Base-by-base conservation (phyloP, 2,888 invertebrate species). In the Andrena hattorfiana region DNA sequence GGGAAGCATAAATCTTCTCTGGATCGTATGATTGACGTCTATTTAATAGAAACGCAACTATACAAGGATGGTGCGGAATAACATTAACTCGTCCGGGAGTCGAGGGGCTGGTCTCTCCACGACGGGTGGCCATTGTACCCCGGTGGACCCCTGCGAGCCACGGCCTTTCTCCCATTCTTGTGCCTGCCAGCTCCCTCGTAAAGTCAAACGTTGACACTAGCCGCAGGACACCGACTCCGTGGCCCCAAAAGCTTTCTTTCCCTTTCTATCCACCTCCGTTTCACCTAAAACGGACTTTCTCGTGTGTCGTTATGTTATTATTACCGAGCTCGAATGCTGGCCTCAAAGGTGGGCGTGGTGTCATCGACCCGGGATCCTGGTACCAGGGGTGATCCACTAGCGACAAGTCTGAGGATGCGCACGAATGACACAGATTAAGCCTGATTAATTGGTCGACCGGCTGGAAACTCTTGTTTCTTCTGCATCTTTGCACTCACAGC, bases 171-270 rank as follows among this genome's bases (percentile, higher is more conserved):
- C 88, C 87, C 88, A 90, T 90, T 91, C 89, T 89, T 83, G 80
- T 88, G 85, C 87, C 85, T 88, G 89, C 90, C 89, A 91, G 92
- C 90, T 93, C 91, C 91, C 93, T 94, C 93, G 93, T 94, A 93
- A 94, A 94, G 90, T 93, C 93, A 92, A 92, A 92, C 90, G 93
- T 93, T 93, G 93, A 93, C 93, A 93, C 92, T 92, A 92, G 90
- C 93, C 89, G 90, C 92, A 89, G 93, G 92, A 92, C 90, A 90
- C 79, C 84, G 77, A 77, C 85, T 85, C 77, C 77, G 73, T 73
- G 62, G 75, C 62, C 73, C 77, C 62, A 60, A 62, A 72, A 70
- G 42, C 80, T 84, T 75, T 72, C 73, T 77, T 66, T 80, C 81
- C 69, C 42, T 59, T 63, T 67, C 77, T 69, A 64, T 81, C 70